A percentile compares a stretch with the other conserved stretches of the same genome.
These are phyloP conservation scores for Latheticus oryzae DNA, from an alignment of 2,888 invertebrate species.

Conservation along the genomic window DNA sequence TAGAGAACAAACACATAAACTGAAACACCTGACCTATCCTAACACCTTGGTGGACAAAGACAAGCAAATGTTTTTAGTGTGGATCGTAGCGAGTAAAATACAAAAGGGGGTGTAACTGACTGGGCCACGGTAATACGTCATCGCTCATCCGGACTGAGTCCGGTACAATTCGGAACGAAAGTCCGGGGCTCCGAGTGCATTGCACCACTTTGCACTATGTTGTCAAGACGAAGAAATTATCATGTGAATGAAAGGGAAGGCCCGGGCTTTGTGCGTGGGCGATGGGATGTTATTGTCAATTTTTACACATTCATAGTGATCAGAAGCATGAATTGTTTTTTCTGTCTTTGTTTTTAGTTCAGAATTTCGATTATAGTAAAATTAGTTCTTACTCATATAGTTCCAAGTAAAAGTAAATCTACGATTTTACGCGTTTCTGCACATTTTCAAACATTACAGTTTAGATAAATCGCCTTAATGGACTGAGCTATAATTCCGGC, in stretches of 20 bases:
- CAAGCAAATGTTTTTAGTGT: conserved; percentile 53
- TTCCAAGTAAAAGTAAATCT: too few species aligned
- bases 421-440: too few species aligned
- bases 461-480: too few species aligned
- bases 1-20: conserved; percentile 4
- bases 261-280: too few species aligned
- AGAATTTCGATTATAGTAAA: too few species aligned
- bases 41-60: conserved; percentile 45
- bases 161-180: conserved; percentile 56
- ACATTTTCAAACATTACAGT: too few species aligned
- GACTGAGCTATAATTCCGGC: too few species aligned
- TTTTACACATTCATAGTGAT: too few species aligned
- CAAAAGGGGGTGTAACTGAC: conserved; percentile 55
- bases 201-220: conserved; percentile 47
- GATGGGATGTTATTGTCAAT: too few species aligned
- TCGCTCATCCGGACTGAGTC: conserved; percentile 62
- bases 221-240: conserved; percentile 38
- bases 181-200: conserved; percentile 43
- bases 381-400: too few species aligned
- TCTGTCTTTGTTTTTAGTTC: too few species aligned
- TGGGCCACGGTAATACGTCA: conserved; percentile 61
- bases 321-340: too few species aligned
- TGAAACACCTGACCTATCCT: conserved; percentile 47
- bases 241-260: conserved; percentile 43
- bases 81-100: conserved; percentile 51